phyloP scores from a whole-genome alignment of 1,140 invertebrate genomes.

The Zaprionus gabonicus region DNA sequence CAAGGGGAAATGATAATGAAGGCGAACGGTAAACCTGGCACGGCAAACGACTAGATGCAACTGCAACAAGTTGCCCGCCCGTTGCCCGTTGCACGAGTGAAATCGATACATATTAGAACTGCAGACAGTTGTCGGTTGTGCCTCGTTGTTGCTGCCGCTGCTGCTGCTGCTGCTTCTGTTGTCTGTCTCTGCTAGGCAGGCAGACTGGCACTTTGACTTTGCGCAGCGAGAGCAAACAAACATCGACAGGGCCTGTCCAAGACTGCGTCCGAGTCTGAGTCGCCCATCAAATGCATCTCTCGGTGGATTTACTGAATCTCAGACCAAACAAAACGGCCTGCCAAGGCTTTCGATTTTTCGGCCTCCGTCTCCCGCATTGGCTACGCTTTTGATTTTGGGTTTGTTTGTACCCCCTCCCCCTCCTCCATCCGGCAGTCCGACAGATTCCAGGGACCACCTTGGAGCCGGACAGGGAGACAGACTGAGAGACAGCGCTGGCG shows the following conservation, averaged over 20 bases:
- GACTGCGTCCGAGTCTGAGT: not conserved
- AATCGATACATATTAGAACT: conserved; percentile 64
- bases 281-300: conserved; percentile 49
- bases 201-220: conserved; percentile 23
- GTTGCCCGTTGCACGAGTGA: conserved; percentile 20
- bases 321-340: conserved; percentile 12
- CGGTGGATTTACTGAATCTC: conserved; percentile 42
- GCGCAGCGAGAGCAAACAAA: conserved; percentile 37
- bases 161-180: conserved; percentile 4
- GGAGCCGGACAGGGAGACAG: conserved; percentile 10
- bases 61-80: conserved; percentile 46
- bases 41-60: conserved; percentile 34
- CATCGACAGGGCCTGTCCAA: conserved; percentile 15
- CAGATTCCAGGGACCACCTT: conserved; percentile 37
- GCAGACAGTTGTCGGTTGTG: conserved; percentile 38
- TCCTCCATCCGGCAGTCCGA: not conserved
- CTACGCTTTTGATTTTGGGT: conserved; percentile 41
- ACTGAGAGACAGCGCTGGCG: conserved; percentile 36
- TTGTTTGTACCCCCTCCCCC: conserved; percentile 22
- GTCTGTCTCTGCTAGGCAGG: not conserved
- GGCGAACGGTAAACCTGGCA: conserved; percentile 69
- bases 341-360: conserved; percentile 25
- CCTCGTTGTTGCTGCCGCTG: conserved; percentile 7
- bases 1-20: conserved; percentile 73
- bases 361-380: conserved; percentile 4